Base-by-base conservation (phyloP, 2,797 vertebrate species). In the Urosaurus nigricauda region DNA sequence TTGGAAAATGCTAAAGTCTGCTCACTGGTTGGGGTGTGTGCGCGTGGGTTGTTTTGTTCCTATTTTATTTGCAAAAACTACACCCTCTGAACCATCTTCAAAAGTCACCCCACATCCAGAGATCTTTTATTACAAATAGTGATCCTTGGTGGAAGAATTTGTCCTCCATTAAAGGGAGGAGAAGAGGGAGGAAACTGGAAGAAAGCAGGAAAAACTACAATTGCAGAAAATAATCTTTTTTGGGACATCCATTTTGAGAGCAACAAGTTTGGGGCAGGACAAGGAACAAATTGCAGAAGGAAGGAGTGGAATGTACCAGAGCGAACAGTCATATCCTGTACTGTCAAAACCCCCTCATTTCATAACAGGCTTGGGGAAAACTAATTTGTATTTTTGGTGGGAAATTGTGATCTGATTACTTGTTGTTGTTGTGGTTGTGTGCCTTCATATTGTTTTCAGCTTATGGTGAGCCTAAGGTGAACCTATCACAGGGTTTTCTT, bases 51-150 rank as follows among this genome's bases (percentile, higher is more conserved):
- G 65, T 51, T 81, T 71, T 79, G 5, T n/a, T 35, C 53, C 13
- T 73, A 16, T 79, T 21, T 53, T 58, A n/a, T 58, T 63, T 77
- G 73, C 56, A 32, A 85, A 63, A 63, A 56, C 84, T 85, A 79
- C 87, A 40, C 87, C 87, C 87, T 83, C 26, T 17, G 56, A 14
- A 17, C 43, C 9, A 1, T 26, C 9, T 75, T 68, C 80, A 51
- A 37, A 65, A 29, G 47, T 71, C 53, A 32, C 37, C 40, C 11
- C 40, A 5, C 24, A 5, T 12, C 68, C 16, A 32, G 53, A 43
- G 19, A 21, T 32, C 43, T 58, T 87, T 87, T 80, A 58, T n/a
- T 77, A 4, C 58, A 29, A 47, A 21, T 75, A 73, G 37, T 6
- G 60, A 16, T 26, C 51, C 5, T 9, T 35, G 2, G 8, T 29